Evolutionary conservation across 2,113 vertebrate species (phyloP).

Genomic region (Struthidea cinerea): DNA sequence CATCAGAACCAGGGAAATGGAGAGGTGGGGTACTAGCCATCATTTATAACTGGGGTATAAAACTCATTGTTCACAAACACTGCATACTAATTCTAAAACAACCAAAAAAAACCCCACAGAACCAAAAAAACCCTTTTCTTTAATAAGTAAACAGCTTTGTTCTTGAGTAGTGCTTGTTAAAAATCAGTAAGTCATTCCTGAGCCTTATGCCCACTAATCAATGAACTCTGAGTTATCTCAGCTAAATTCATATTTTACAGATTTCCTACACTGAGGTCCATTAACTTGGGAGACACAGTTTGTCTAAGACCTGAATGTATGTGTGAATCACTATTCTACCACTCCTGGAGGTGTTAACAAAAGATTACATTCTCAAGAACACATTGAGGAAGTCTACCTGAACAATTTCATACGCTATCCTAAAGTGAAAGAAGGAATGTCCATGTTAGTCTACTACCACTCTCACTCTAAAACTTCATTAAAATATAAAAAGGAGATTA

Average conservation of each 20-base stretch:
- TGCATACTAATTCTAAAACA: not conserved
- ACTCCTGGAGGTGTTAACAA: not conserved
- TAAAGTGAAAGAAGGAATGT: not conserved
- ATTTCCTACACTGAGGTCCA: not conserved
- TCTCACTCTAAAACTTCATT: not conserved
- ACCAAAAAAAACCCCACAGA: accelerated
- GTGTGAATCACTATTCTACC: not conserved
- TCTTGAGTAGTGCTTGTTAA: not conserved
- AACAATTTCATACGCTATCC: not conserved
- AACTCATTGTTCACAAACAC: not conserved
- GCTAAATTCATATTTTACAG: not conserved
- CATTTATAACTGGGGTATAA: not conserved
- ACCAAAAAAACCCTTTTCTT: not conserved
- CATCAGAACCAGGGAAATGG: not conserved
- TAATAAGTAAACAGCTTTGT: not conserved
- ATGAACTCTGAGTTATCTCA: not conserved
- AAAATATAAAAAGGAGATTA: not conserved
- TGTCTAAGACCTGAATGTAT: not conserved
- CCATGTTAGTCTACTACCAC: not conserved
- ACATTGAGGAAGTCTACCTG: not conserved
- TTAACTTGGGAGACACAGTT: not conserved
- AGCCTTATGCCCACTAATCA: not conserved
- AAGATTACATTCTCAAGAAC: not conserved
- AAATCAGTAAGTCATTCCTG: not conserved
- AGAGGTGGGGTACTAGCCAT: not conserved